Percentiles rank a stretch among this genome's conserved stretches.
These are phyloP conservation scores for Eurystomus gularis DNA, from an alignment of 2,113 vertebrate genomes.

Conservation along the genomic window DNA sequence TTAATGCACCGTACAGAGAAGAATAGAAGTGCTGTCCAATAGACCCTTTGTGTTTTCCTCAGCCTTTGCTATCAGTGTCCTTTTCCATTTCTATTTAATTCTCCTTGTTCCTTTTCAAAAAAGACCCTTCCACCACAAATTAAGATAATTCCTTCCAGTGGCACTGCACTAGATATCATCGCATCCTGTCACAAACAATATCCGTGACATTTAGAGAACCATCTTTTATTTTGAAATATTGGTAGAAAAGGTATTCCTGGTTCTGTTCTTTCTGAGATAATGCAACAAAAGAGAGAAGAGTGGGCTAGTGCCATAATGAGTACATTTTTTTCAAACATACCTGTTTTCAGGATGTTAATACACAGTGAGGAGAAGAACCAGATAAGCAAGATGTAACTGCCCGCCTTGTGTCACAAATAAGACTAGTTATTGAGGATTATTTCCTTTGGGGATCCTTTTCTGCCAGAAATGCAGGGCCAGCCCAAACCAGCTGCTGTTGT, in stretches of 20 bases:
- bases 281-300: not conserved
- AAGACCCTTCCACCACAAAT: not conserved
- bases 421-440: not conserved
- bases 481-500: not conserved
- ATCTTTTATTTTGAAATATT: conserved; percentile 15
- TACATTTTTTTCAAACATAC: not conserved
- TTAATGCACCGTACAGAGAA: conserved; percentile 45
- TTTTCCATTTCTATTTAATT: conserved; percentile 46
- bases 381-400: not conserved
- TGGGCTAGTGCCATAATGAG: not conserved
- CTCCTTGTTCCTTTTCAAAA: not conserved
- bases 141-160: conserved; percentile 1
- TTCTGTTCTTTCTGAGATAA: not conserved
- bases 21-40: conserved; percentile 7
- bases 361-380: not conserved
- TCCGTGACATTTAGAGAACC: not conserved
- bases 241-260: not conserved
- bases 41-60: conserved; percentile 34
- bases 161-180: not conserved
- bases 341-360: not conserved
- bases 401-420: not conserved
- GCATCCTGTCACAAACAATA: not conserved
- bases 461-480: not conserved
- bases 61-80: conserved; percentile 29
- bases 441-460: not conserved